Evolutionary conservation across 2,113 vertebrate species (phyloP).

Genomic region (Hepsetus odoe): DNA sequence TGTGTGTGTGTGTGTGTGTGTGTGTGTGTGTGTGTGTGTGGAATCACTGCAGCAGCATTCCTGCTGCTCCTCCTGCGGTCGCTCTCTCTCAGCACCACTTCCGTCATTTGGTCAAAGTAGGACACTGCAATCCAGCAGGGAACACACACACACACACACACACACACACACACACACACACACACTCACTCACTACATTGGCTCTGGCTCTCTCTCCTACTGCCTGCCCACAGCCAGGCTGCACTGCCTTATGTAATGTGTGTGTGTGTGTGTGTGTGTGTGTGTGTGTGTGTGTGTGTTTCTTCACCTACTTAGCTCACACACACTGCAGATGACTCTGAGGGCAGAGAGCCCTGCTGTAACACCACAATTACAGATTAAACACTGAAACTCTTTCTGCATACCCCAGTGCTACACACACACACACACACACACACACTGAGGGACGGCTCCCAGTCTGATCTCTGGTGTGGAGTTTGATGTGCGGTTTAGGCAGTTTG

Average conservation of each 20-base stretch:
- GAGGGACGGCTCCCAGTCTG: no score
- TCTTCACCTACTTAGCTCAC: constrained; percentile 36
- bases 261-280: constrained; percentile 37
- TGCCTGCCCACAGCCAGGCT: constrained; percentile 27
- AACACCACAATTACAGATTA: neutral
- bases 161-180: neutral
- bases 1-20: no score
- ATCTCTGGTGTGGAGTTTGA: no score
- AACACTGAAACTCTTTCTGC: neutral
- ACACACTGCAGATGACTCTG: constrained; percentile 32
- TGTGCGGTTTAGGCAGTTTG: no score
- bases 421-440: no score
- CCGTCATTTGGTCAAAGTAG: constrained; percentile 76
- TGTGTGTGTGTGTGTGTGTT: no score
- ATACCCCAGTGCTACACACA: no score
- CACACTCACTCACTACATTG: constrained; percentile 45
- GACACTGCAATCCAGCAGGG: constrained; percentile 75
- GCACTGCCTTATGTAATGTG: constrained; percentile 45
- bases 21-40: neutral
- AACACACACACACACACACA: constrained; percentile 60
- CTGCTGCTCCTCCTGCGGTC: no score
- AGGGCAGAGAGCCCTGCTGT: neutral
- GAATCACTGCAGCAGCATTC: neutral
- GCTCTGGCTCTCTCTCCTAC: constrained; percentile 49
- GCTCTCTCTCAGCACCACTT: constrained; percentile 54